A percentile compares a stretch with the other conserved stretches of the same genome.
Conservation (phyloP, 2,797 vertebrate genomes). For the Decapterus maruadsi region DNA sequence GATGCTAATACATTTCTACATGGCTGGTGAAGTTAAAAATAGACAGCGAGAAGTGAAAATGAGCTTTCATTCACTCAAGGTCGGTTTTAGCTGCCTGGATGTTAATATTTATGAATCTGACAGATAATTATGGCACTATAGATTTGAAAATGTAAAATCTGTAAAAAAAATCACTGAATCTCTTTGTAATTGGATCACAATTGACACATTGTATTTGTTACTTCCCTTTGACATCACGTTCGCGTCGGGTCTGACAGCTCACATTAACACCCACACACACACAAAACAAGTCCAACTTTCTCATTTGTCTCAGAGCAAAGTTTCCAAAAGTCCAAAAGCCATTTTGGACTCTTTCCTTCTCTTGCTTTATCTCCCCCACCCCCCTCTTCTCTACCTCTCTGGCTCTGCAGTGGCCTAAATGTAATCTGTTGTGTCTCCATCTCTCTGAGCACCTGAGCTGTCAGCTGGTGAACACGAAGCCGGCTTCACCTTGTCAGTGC, state of each 20-base stretch:
- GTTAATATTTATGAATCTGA: slow-evolving; percentile 5
- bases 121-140: background rate
- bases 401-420: slow-evolving; percentile 69
- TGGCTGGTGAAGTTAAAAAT: background rate
- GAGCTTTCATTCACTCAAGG: background rate
- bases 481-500: slow-evolving; percentile 78
- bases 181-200: background rate
- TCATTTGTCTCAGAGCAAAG: slow-evolving; percentile 47
- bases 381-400: background rate
- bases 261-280: background rate
- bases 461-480: slow-evolving; percentile 70
- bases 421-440: slow-evolving; percentile 81
- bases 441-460: slow-evolving; percentile 81
- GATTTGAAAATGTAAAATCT: background rate
- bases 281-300: slow-evolving; percentile 21
- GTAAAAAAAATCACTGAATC: background rate
- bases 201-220: background rate
- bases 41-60: background rate
- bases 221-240: background rate
- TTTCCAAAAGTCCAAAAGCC: slow-evolving; percentile 50
- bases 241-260: background rate
- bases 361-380: slow-evolving; percentile 3
- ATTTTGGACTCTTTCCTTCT: slow-evolving; percentile 36
- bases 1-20: background rate
- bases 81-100: background rate